Conservation (phyloP, 1,140 invertebrate genomes). For the Drosophila albomicans region DNA sequence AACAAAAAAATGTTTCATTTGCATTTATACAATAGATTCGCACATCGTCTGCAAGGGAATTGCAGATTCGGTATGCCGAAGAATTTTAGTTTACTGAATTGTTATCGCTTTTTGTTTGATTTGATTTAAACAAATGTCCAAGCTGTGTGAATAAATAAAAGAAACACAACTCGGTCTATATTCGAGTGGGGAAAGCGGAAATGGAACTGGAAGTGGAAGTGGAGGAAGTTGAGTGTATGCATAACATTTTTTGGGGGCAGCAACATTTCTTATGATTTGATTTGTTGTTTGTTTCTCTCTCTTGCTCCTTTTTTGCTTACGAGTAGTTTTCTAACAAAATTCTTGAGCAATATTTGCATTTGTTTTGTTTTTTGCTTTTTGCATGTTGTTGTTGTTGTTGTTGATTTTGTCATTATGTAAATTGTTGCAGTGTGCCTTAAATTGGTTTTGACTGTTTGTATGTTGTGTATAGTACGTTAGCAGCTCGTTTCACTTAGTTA, state of each 20-base stretch:
- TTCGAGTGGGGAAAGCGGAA: background rate
- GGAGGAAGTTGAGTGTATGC: background rate
- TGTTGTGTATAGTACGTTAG: too few relatives aligned
- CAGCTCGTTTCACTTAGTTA: slow-evolving; percentile 8
- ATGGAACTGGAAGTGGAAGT: background rate
- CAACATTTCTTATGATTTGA: slow-evolving; percentile 47
- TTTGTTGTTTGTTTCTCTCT: slow-evolving; percentile 45
- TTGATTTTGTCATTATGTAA: slow-evolving; percentile 26
- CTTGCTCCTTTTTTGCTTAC: slow-evolving; percentile 38
- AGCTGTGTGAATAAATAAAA: slow-evolving; percentile 9
- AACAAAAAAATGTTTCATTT: too few relatives aligned
- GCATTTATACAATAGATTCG: background rate
- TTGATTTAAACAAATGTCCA: slow-evolving; percentile 12
- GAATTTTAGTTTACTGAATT: slow-evolving; percentile 1
- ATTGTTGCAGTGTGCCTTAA: slow-evolving; percentile 45
- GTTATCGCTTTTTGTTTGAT: slow-evolving; percentile 9
- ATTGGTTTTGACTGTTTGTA: slow-evolving; percentile 19
- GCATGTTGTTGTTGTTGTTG: slow-evolving; percentile 2
- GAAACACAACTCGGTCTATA: background rate
- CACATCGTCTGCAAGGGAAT: background rate
- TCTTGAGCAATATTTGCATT: slow-evolving; percentile 45
- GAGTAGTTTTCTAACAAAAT: slow-evolving; percentile 42
- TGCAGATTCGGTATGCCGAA: background rate
- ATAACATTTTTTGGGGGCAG: background rate
- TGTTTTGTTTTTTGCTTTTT: slow-evolving; percentile 9